phyloP scores from a whole-genome alignment of 2,888 invertebrate species.

The Agrilus biguttatus region DNA sequence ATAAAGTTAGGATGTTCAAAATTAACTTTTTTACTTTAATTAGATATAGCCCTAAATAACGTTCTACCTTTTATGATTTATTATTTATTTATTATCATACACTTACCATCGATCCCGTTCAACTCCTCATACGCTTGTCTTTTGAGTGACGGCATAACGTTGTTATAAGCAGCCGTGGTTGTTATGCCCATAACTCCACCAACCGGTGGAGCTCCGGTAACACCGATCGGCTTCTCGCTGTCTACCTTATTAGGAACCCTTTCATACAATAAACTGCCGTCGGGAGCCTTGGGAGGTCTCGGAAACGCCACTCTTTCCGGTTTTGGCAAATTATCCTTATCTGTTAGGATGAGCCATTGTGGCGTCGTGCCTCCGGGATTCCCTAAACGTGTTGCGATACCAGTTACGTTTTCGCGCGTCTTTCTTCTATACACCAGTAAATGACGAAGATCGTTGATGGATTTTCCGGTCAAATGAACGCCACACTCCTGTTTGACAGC shows the following conservation, averaged over 20 bases:
- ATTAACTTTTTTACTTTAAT: too few relatives aligned
- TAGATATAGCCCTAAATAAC: too few relatives aligned
- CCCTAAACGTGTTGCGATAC: slow-evolving; percentile 56
- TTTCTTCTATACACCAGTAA: slow-evolving; percentile 40
- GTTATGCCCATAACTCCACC: too few relatives aligned
- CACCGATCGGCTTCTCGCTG: slow-evolving; percentile 39
- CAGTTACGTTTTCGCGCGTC: slow-evolving; percentile 52
- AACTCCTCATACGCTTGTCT: slow-evolving; percentile 79
- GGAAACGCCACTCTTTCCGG: slow-evolving; percentile 76
- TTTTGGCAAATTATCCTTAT: slow-evolving; percentile 61
- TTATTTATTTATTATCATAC: slow-evolving; percentile 1
- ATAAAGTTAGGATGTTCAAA: too few relatives aligned
- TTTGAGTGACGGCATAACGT: slow-evolving; percentile 51
- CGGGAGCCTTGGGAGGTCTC: slow-evolving; percentile 79
- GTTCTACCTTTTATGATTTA: too few relatives aligned
- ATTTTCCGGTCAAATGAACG: slow-evolving; percentile 41
- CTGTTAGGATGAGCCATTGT: slow-evolving; percentile 59
- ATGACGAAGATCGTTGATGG: slow-evolving; percentile 39
- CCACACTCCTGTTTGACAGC: slow-evolving; percentile 81
- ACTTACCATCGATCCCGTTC: slow-evolving; percentile 78
- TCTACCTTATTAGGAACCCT: slow-evolving; percentile 67
- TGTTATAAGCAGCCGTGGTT: slow-evolving; percentile 33
- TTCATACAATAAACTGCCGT: slow-evolving; percentile 79
- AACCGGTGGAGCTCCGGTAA: too few relatives aligned
- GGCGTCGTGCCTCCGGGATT: slow-evolving; percentile 44